Evolutionary conservation across 2,797 vertebrate genomes (phyloP).

Genomic region (Onychomys arenicola): DNA sequence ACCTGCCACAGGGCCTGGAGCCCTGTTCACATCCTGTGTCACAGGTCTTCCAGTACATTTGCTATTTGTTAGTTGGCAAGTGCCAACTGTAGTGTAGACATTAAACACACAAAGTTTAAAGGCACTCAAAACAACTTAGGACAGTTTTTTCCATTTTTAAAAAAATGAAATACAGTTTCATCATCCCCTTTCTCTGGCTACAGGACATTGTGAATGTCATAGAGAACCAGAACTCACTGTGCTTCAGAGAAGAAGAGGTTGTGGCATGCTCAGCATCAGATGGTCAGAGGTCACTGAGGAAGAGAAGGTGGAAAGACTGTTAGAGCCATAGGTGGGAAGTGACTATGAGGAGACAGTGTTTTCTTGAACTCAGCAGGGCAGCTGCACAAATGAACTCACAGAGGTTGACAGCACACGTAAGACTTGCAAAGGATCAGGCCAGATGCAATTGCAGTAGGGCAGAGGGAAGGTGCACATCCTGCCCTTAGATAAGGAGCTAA

Average conservation of each 20-base stretch:
- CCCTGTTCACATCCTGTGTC: background rate
- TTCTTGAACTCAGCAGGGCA: background rate
- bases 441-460: background rate
- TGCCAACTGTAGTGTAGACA: no score
- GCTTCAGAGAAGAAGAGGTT: background rate
- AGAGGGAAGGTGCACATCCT: background rate
- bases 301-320: background rate
- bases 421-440: background rate
- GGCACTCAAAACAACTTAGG: background rate
- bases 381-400: background rate
- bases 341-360: background rate
- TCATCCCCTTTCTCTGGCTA: background rate
- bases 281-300: background rate
- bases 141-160: background rate
- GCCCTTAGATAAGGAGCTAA: background rate
- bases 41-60: background rate
- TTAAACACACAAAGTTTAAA: background rate
- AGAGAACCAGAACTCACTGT: background rate
- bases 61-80: background rate
- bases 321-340: background rate
- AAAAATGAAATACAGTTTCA: background rate
- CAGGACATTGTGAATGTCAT: background rate
- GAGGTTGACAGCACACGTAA: background rate
- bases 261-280: fast-evolving
- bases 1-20: background rate